These are phyloP conservation scores for Parascotia fuliginaria DNA, from an alignment of 2,888 invertebrate species.

Conservation along the genomic window DNA sequence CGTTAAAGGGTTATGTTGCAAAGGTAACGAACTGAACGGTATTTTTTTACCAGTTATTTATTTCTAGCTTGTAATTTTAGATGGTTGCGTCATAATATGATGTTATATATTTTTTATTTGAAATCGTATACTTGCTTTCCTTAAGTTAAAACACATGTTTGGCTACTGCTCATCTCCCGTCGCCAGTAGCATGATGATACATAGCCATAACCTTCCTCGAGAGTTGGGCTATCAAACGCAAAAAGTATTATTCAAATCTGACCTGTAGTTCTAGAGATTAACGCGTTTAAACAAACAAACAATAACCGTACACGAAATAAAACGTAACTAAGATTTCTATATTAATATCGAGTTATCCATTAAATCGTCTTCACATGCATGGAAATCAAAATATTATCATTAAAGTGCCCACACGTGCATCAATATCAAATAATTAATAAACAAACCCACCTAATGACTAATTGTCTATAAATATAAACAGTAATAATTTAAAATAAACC, in stretches of 20 bases:
- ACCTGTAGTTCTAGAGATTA: too few relatives aligned
- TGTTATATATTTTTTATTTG: too few relatives aligned
- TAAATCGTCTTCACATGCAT: slow-evolving; percentile 25
- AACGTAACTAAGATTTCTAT: background rate
- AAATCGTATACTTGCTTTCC: too few relatives aligned
- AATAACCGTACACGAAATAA: background rate
- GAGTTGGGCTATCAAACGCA: too few relatives aligned
- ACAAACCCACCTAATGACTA: slow-evolving; percentile 34
- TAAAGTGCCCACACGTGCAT: slow-evolving; percentile 27
- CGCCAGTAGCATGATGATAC: too few relatives aligned
- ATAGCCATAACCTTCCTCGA: too few relatives aligned
- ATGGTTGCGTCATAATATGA: too few relatives aligned
- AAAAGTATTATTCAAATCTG: too few relatives aligned
- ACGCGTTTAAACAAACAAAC: too few relatives aligned
- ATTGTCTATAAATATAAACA: slow-evolving; percentile 15
- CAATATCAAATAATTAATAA: slow-evolving; percentile 26
- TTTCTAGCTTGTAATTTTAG: background rate
- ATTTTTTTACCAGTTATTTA: background rate
- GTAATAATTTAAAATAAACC: slow-evolving; percentile 4
- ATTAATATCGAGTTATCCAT: slow-evolving; percentile 28
- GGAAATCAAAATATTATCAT: slow-evolving; percentile 40
- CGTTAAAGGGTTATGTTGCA: slow-evolving; percentile 20
- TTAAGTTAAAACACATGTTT: too few relatives aligned
- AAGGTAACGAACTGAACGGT: slow-evolving; percentile 1
- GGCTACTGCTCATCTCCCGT: too few relatives aligned